These are phyloP conservation scores for Alces alces DNA, from an alignment of 2,113 vertebrate genomes.

Conservation along the genomic window DNA sequence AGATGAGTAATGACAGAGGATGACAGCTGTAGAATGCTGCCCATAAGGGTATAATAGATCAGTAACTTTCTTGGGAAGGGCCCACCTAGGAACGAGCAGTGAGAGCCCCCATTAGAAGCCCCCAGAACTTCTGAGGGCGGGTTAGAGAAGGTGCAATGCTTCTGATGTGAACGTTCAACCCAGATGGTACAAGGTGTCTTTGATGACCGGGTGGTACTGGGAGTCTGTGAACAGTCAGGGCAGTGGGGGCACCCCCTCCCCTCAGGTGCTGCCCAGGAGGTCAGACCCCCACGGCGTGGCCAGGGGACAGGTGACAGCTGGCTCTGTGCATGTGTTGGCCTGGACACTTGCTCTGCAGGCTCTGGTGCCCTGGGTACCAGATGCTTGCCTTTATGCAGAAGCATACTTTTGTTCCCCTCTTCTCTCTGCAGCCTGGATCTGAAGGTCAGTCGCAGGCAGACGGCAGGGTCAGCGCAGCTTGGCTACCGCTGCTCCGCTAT, in stretches of 20 bases:
- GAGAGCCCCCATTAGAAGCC: background rate
- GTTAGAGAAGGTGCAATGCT: background rate
- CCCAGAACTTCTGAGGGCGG: background rate
- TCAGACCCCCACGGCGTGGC: background rate
- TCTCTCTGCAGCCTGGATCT: background rate
- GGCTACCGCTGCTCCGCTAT: accelerated
- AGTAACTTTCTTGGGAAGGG: background rate
- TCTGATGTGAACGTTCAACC: background rate
- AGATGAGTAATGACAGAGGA: background rate
- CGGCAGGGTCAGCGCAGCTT: background rate
- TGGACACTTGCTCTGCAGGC: background rate
- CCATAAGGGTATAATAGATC: background rate
- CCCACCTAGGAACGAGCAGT: too few relatives aligned
- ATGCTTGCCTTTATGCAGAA: background rate
- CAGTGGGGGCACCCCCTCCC: too few relatives aligned
- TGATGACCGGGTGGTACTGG: background rate
- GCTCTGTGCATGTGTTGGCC: background rate
- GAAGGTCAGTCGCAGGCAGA: background rate
- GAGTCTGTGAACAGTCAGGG: background rate
- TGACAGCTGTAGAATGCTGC: background rate
- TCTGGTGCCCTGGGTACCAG: background rate
- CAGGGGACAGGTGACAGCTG: background rate
- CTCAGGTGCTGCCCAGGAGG: background rate
- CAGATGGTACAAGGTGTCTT: background rate
- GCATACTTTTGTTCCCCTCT: background rate